These are phyloP conservation scores for Dermatemys mawii DNA, from an alignment of 2,113 vertebrate species.

Conservation along the genomic window DNA sequence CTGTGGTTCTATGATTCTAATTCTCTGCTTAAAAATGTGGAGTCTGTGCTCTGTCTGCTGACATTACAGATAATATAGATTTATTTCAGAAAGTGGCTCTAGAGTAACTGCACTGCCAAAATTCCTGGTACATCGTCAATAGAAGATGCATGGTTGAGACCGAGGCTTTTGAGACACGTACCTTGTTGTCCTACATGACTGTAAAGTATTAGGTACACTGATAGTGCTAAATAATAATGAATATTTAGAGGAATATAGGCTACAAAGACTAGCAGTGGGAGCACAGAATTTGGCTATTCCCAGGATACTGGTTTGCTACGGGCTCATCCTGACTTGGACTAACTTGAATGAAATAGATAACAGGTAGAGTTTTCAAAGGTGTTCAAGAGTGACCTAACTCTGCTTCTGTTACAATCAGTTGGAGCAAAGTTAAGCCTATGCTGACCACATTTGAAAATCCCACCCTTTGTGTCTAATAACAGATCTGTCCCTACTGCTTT, in stretches of 20 bases:
- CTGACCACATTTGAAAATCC: neutral
- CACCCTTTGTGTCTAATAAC: neutral
- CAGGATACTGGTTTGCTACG: neutral
- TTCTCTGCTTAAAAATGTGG: neutral
- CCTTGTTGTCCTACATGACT: neutral
- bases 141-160: rapidly evolving
- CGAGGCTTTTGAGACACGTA: neutral
- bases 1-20: neutral
- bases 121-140: neutral
- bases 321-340: neutral
- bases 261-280: neutral
- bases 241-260: neutral
- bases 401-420: neutral
- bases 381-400: neutral
- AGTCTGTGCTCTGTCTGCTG: rapidly evolving
- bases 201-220: neutral
- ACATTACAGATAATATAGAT: neutral
- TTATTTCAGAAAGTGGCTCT: neutral
- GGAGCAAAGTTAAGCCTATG: neutral
- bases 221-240: neutral
- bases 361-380: neutral
- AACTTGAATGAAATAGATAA: neutral
- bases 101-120: rapidly evolving
- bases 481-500: neutral
- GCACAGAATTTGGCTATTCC: neutral